Evolutionary conservation across 2,888 invertebrate species (phyloP), one percentile per base, ranked within the genome.

Genomic region (Ecliptopera silaceata): DNA sequence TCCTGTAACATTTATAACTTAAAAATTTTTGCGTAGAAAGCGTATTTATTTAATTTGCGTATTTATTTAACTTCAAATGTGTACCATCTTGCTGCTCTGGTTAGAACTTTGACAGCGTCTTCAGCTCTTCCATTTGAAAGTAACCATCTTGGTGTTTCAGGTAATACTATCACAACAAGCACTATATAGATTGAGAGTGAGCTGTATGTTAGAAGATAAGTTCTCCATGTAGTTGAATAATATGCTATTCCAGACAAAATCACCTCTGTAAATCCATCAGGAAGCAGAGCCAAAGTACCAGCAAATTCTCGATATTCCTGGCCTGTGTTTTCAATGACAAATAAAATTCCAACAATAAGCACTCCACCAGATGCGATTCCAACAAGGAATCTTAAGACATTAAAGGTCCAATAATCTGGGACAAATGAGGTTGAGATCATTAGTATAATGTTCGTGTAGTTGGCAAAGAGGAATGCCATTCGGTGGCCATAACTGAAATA

Each of bases 281-380:
- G 78, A 4, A 79, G 59, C 5, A 78, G 59, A 10, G 70, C 64
- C 12, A 72, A 57, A 13, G 76, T 74, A 12, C 78, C 82, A 45
- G 80, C 79, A 2, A 71, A 63, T 56, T 91, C 92, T 49, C 92
- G 84, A 32, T 86, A 80, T 29, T 82, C 74, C 0, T 84, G 81
- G 3, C 94, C 94, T 44, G 93, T 87, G n/a, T 93, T 80, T 79
- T 94, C 94, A 90, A 94, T 92, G 1, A 93, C 84, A 5, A 93
- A 80, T 6, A 85, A 77, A 26, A 81, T 53, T 15, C 76, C 72
- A 6, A 79, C 74, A 15, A 95, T 93, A 93, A 96, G 94, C 0
- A 94, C 94, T 11, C 96, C 96, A 41, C 95, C 96, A 1, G 95
- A 94, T 5, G 95, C 94, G 44, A 94, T 78, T 0, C 95, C 96